Percentiles rank a stretch among this genome's conserved stretches.
Evolutionary conservation across 2,113 vertebrate genomes (phyloP).

Genomic region (Calidris pugnax): DNA sequence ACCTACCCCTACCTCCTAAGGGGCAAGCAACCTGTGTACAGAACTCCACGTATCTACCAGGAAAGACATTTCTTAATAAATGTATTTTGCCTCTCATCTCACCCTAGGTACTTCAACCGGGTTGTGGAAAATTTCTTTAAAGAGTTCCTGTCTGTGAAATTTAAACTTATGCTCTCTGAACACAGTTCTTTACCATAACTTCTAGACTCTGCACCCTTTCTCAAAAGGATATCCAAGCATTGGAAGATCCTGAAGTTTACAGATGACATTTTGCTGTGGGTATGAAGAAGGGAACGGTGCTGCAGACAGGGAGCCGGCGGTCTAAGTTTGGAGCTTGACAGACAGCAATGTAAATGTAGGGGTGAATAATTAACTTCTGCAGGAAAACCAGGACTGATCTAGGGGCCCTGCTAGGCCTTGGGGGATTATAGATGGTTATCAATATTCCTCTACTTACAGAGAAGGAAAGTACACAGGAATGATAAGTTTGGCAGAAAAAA

Average conservation of each 20-base stretch:
- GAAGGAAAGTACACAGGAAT: neutral
- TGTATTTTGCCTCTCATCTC: neutral
- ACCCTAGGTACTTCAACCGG: neutral
- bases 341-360: neutral
- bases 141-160: neutral
- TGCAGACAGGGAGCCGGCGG: rapidly evolving
- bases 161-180: neutral
- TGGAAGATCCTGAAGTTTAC: neutral
- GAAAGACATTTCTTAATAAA: neutral
- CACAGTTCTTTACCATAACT: neutral
- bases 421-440: neutral
- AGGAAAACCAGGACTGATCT: neutral
- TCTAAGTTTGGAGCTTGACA: neutral
- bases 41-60: neutral
- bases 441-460: neutral
- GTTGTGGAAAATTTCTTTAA: neutral
- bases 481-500: neutral
- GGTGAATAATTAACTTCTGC: slow-evolving; percentile 47
- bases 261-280: neutral
- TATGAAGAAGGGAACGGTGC: neutral
- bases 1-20: neutral
- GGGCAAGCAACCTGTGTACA: neutral
- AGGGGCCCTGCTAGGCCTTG: neutral
- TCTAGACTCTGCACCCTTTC: neutral
- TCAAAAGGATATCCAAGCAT: neutral